A percentile compares a stretch with the other conserved stretches of the same genome.
Conservation (phyloP, 2,113 vertebrate species). For the Balaenoptera acutorostrata region DNA sequence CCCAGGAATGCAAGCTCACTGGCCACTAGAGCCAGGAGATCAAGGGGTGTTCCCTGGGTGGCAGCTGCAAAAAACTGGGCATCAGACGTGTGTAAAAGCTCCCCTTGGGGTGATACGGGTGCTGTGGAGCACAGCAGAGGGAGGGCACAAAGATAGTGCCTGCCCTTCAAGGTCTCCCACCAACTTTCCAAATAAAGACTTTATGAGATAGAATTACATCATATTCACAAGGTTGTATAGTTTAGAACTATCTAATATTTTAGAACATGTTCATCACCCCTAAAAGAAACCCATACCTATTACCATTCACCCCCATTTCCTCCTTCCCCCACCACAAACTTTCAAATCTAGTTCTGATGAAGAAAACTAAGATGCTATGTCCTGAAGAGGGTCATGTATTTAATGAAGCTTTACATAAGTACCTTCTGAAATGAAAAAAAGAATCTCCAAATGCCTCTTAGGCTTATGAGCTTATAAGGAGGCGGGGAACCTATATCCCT, state of each 20-base stretch:
- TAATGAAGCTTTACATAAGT: background rate
- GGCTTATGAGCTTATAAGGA: background rate
- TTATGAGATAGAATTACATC: background rate
- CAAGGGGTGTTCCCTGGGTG: background rate
- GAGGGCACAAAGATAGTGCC: background rate
- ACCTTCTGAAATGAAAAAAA: background rate
- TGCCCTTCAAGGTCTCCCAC: background rate
- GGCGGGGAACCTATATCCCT: background rate
- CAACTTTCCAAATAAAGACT: background rate
- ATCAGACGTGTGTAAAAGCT: background rate
- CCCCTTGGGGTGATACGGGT: background rate
- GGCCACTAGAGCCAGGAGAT: background rate
- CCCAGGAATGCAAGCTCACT: background rate
- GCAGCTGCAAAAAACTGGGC: background rate
- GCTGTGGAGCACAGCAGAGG: background rate
- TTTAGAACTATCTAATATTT: background rate
- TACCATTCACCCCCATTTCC: background rate
- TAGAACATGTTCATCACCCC: background rate
- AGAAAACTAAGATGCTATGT: background rate
- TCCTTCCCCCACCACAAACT: background rate
- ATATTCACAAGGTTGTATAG: background rate
- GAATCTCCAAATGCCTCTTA: background rate
- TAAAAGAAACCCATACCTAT: background rate
- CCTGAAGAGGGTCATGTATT: background rate
- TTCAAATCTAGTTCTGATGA: constrained; percentile 7